Evolutionary conservation across 2,888 invertebrate genomes (phyloP).

Genomic region (Sphecodes monilicornis): DNA sequence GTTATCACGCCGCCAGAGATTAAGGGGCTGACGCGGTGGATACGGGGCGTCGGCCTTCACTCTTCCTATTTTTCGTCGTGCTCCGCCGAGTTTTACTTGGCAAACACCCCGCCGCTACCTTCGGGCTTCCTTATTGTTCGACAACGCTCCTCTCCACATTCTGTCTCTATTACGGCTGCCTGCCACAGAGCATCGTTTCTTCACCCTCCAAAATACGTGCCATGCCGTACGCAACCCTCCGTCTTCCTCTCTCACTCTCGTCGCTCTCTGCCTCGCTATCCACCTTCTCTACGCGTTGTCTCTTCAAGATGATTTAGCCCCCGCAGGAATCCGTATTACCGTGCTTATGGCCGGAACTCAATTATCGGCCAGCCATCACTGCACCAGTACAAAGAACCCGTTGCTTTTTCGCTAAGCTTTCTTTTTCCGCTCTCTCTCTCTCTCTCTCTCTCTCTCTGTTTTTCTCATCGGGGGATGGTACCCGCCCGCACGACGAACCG

Average conservation of each 20-base stretch:
- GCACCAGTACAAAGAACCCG: conserved; percentile 36
- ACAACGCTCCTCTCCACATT: conserved; percentile 55
- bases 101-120: conserved; percentile 73
- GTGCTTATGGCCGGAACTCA: conserved; percentile 80
- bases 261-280: not conserved
- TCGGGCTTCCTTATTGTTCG: conserved; percentile 75
- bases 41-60: conserved; percentile 72
- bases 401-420: conserved; percentile 38
- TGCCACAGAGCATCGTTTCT: conserved; percentile 50
- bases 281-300: conserved; percentile 59
- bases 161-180: conserved; percentile 49
- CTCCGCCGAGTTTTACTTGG: conserved; percentile 82
- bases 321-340: conserved; percentile 75
- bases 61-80: conserved; percentile 80
- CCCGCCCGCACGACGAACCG: not conserved
- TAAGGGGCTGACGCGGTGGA: conserved; percentile 82
- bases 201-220: conserved; percentile 27
- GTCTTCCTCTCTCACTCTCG: conserved; percentile 6
- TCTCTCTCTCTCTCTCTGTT: not conserved
- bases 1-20: conserved; percentile 81
- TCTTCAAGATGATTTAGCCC: conserved; percentile 78
- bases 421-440: not conserved
- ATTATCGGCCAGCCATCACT: conserved; percentile 66
- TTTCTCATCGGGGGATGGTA: conserved; percentile 15
- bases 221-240: not conserved